A percentile compares a stretch with the other conserved stretches of the same genome.
Evolutionary conservation across 2,797 vertebrate genomes (phyloP).

Genomic region (Spea hammondii): DNA sequence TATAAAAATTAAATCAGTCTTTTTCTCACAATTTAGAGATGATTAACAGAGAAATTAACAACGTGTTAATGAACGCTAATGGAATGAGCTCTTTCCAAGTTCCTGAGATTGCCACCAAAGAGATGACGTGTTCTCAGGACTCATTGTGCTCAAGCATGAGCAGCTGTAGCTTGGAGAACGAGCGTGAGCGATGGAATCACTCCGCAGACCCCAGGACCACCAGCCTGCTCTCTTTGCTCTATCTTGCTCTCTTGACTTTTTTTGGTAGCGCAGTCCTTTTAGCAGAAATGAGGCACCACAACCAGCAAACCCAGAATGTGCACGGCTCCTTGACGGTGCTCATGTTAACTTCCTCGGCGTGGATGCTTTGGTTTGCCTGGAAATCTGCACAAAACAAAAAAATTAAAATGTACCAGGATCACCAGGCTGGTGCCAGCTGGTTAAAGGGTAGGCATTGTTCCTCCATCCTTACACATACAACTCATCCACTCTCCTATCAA

Average conservation of each 20-base stretch:
- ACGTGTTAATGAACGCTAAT: background rate
- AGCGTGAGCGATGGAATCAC: slow-evolving; percentile 15
- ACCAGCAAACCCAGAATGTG: slow-evolving; percentile 36
- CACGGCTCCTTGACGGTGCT: slow-evolving; percentile 51
- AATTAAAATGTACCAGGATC: slow-evolving; percentile 52
- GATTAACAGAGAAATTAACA: slow-evolving; percentile 1
- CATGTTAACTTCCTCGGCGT: slow-evolving; percentile 53
- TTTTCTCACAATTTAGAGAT: slow-evolving; percentile 11
- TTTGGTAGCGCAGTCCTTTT: slow-evolving; percentile 54
- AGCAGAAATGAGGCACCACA: slow-evolving; percentile 51
- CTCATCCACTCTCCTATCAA: no score
- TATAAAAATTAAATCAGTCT: background rate
- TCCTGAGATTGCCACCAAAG: slow-evolving; percentile 3
- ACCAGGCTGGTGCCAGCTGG: slow-evolving; percentile 56
- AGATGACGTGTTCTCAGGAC: background rate
- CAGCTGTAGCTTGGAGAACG: slow-evolving; percentile 5
- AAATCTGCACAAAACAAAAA: slow-evolving; percentile 40
- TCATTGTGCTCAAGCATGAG: background rate
- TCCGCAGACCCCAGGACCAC: slow-evolving; percentile 20
- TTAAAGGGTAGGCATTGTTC: slow-evolving; percentile 49
- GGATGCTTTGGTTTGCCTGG: slow-evolving; percentile 58
- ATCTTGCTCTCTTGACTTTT: slow-evolving; percentile 51
- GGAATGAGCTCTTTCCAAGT: background rate
- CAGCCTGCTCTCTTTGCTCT: slow-evolving; percentile 53
- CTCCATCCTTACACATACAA: no score